Evolutionary conservation across 2,797 vertebrate genomes (phyloP).

Genomic region (Taeniopygia guttata): DNA sequence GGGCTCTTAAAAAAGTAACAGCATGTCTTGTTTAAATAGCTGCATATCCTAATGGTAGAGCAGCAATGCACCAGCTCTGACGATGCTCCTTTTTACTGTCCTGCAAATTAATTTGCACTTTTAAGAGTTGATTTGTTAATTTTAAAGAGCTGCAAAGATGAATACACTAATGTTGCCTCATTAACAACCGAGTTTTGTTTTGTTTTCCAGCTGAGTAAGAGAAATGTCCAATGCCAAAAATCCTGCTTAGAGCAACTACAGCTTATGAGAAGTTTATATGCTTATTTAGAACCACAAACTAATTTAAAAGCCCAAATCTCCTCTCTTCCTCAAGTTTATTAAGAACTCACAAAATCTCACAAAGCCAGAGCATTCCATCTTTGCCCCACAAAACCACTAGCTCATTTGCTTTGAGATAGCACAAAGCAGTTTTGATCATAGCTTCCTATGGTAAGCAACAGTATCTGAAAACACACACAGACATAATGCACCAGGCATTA

Average conservation of each 20-base stretch:
- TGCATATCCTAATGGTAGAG: neutral
- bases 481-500: neutral
- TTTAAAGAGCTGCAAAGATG: neutral
- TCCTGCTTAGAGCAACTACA: neutral
- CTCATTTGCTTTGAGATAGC: neutral
- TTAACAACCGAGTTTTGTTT: neutral
- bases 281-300: conserved; percentile 7
- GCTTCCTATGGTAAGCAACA: neutral
- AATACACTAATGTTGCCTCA: neutral
- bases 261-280: conserved; percentile 13
- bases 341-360: neutral
- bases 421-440: neutral
- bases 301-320: neutral
- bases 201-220: conserved; percentile 1
- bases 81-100: neutral
- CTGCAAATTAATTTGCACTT: neutral
- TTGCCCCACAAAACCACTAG: neutral
- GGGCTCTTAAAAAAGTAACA: neutral
- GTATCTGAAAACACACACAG: neutral
- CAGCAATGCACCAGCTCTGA: conserved; percentile 26
- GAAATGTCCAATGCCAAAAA: neutral
- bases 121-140: neutral
- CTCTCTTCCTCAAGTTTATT: neutral
- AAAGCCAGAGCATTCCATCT: neutral
- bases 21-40: neutral